Conservation (phyloP, 2,113 vertebrate species). For the Lasiurus borealis region DNA sequence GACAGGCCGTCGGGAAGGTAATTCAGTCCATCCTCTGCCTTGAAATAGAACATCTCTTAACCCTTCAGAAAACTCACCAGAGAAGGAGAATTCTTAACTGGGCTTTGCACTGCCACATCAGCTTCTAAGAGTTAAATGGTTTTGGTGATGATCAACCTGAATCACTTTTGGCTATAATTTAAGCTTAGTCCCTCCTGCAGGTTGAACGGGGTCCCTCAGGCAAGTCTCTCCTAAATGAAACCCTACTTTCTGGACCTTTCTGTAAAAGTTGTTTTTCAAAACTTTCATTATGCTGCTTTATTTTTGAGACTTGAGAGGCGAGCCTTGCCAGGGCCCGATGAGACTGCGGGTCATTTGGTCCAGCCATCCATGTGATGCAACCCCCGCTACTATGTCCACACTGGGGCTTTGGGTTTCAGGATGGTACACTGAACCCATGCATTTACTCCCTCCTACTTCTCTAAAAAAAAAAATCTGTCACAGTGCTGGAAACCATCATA, state of each 20-base stretch:
- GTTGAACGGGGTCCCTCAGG: neutral
- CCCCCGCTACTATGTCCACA: neutral
- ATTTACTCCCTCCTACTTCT: neutral
- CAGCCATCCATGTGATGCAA: neutral
- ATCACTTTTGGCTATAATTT: neutral
- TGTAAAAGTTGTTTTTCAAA: constrained; percentile 45
- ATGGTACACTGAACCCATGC: neutral
- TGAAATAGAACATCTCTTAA: constrained; percentile 24
- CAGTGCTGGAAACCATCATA: neutral
- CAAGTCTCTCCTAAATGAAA: constrained; percentile 39
- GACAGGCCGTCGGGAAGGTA: neutral
- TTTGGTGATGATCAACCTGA: neutral
- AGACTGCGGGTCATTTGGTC: neutral
- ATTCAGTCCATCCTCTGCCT: neutral
- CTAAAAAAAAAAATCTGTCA: neutral
- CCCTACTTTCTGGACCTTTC: neutral
- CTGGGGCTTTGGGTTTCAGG: neutral
- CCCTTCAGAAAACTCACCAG: constrained; percentile 1
- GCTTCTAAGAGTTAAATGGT: neutral
- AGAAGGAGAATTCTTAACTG: neutral
- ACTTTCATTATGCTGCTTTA: constrained; percentile 36
- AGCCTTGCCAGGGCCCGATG: neutral
- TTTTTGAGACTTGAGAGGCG: constrained; percentile 7
- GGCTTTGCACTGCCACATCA: neutral
- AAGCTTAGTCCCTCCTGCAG: neutral